A percentile compares a stretch with the other conserved stretches of the same genome.
Conservation (phyloP, 2,113 vertebrate species). For the Datnioides undecimradiatus region DNA sequence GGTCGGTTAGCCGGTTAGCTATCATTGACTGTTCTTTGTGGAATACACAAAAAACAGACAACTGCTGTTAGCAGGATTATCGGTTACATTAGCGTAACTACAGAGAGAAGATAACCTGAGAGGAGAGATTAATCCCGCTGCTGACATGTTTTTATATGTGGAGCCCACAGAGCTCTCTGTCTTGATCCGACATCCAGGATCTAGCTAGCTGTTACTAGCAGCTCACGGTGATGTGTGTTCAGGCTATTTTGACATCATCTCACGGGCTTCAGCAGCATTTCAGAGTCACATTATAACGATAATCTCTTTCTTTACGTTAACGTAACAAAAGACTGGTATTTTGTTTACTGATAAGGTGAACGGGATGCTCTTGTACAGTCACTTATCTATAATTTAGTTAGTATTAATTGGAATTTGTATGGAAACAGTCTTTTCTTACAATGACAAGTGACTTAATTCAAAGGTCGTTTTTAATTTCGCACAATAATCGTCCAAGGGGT, state of each 20-base stretch:
- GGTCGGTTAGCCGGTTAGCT: conserved; percentile 60
- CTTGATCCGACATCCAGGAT: conserved; percentile 24
- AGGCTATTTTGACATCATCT: conserved; percentile 5
- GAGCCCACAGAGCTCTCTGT: conserved; percentile 16
- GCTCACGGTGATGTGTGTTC: conserved; percentile 29
- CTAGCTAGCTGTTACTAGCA: conserved; percentile 62
- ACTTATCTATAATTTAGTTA: background rate
- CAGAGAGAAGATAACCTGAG: background rate
- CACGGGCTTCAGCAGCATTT: background rate
- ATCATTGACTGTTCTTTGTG: conserved; percentile 14
- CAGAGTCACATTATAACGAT: background rate
- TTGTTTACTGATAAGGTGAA: background rate
- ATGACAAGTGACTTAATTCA: background rate
- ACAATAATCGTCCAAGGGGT: background rate
- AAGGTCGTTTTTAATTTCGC: background rate
- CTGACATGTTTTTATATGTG: conserved; percentile 48
- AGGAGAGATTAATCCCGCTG: background rate
- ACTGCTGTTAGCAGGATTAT: background rate
- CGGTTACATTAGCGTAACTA: background rate
- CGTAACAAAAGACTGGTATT: background rate
- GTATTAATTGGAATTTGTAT: background rate
- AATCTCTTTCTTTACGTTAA: background rate
- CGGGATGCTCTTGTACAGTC: background rate
- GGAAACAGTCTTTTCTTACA: background rate
- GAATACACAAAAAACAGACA: conserved; percentile 2